phyloP scores from a whole-genome alignment of 2,797 vertebrate genomes.

The Poecilia velifera region DNA sequence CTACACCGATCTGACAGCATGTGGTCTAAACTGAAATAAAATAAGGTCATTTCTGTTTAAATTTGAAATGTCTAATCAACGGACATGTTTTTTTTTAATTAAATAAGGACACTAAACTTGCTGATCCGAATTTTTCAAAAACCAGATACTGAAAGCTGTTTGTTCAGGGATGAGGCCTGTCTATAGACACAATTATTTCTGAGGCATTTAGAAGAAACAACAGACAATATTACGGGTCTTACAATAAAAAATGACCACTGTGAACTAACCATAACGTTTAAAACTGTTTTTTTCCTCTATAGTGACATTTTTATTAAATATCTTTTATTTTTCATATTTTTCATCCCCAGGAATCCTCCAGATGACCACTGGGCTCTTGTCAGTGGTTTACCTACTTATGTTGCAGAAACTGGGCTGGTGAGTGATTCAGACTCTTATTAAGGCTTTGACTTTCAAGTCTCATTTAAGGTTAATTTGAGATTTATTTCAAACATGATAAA shows the following conservation, averaged over 20 bases:
- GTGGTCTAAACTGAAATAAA: not conserved
- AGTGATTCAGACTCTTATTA: slow-evolving; percentile 55
- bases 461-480: not conserved
- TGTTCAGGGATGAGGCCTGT: not conserved
- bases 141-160: not conserved
- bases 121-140: not conserved
- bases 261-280: not conserved
- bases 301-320: not conserved
- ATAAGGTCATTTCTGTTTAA: not conserved
- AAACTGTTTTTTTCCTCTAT: not conserved
- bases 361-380: slow-evolving; percentile 88
- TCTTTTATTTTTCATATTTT: slow-evolving; percentile 21
- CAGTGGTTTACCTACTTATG: slow-evolving; percentile 88
- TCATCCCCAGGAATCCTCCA: slow-evolving; percentile 80
- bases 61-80: not conserved
- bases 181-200: not conserved
- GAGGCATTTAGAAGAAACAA: not conserved
- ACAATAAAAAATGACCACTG: not conserved
- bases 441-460: too few species aligned
- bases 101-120: not conserved
- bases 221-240: not conserved
- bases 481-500: not conserved
- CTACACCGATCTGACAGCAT: not conserved
- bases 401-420: slow-evolving; percentile 90
- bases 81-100: not conserved